Evolutionary conservation across 2,888 invertebrate genomes (phyloP).

Genomic region (Limenitis camilla): DNA sequence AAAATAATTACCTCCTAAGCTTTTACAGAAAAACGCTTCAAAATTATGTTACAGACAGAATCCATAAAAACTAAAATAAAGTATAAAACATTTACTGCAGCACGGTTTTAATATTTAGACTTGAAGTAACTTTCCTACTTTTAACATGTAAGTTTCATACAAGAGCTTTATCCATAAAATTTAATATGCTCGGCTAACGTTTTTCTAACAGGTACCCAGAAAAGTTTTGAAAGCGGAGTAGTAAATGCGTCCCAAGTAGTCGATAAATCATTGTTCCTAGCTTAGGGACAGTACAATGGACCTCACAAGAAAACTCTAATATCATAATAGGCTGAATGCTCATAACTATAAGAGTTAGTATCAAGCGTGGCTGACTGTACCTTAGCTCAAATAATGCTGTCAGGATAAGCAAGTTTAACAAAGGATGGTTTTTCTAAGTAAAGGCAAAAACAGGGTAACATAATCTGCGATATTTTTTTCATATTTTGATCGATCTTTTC

Average conservation of each 20-base stretch:
- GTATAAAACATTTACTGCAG: no score
- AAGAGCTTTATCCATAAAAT: constrained; percentile 25
- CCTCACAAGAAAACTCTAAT: constrained; percentile 8
- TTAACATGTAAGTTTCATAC: constrained; percentile 8
- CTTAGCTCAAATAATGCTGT: constrained; percentile 52
- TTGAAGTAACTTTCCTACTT: no score
- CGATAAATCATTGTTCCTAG: constrained; percentile 59
- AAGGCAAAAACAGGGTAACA: constrained; percentile 11
- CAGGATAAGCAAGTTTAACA: constrained; percentile 48
- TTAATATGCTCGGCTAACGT: constrained; percentile 33
- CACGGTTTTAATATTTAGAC: no score
- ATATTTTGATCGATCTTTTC: constrained; percentile 8
- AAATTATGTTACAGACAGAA: no score
- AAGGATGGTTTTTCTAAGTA: constrained; percentile 27
- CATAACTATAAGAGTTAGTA: constrained; percentile 1
- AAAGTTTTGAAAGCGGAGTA: constrained; percentile 38
- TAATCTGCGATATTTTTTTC: constrained; percentile 2
- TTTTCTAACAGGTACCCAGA: constrained; percentile 30
- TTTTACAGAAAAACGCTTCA: no score
- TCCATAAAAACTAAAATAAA: no score
- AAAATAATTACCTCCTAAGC: no score
- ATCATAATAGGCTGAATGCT: constrained; percentile 6
- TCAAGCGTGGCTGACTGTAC: constrained; percentile 2
- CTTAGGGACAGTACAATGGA: constrained; percentile 33
- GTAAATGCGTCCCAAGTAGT: constrained; percentile 48